Percentiles rank a stretch among this genome's conserved stretches.
Conservation (phyloP, 2,113 vertebrate species). For the Oxygymnocypris stewartii region DNA sequence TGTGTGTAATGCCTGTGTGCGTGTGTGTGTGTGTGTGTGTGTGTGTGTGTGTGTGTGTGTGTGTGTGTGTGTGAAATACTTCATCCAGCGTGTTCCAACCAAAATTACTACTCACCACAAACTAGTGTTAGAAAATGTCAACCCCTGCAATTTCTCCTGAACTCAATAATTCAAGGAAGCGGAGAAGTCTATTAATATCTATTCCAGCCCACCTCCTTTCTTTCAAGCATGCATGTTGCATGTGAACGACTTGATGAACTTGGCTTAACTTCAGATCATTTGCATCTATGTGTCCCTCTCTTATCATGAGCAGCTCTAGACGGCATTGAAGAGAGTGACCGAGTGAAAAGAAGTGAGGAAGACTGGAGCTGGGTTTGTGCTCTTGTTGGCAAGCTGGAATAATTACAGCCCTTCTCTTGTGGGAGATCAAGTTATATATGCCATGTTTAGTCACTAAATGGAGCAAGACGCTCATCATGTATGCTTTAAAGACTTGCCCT, state of each 20-base stretch:
- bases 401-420: conserved; percentile 56
- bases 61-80: no score
- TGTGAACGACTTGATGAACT: neutral
- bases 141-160: neutral
- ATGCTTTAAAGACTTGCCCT: conserved; percentile 47
- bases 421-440: conserved; percentile 53
- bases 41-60: no score
- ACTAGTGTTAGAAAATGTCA: conserved; percentile 2
- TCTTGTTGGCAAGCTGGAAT: conserved; percentile 47
- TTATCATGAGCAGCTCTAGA: neutral
- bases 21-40: no score
- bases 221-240: neutral
- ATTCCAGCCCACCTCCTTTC: neutral
- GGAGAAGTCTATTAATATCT: neutral
- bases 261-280: neutral
- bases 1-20: no score
- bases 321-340: neutral
- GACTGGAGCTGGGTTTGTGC: conserved; percentile 22
- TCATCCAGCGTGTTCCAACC: neutral
- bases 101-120: conserved; percentile 1
- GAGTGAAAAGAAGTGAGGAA: conserved; percentile 9
- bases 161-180: neutral
- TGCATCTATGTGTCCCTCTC: neutral
- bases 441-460: conserved; percentile 55
- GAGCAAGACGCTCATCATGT: conserved; percentile 48